Evolutionary conservation across 2,113 vertebrate genomes (phyloP), one percentile per base, ranked within the genome.

Genomic region (Hipposideros armiger): DNA sequence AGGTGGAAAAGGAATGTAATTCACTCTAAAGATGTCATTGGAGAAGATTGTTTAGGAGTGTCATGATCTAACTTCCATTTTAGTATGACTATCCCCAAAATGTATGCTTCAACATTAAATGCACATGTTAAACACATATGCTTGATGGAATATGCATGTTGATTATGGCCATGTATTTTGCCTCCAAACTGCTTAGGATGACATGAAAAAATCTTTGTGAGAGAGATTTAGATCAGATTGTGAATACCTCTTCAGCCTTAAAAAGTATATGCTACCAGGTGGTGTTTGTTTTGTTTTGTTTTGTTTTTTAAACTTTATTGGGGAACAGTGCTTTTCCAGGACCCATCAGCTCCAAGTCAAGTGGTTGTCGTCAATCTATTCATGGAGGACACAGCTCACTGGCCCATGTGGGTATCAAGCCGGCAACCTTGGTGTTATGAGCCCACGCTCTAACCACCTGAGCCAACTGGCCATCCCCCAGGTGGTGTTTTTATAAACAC

Each of bases 41-140:
- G 30, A 87, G 32, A 89, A 72, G 58, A 80, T 14, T 78, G 20
- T 47, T 86, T 72, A 78, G 30, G 30, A 83, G n/a, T 56, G 22
- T 72, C 54, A 64, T 89, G 52, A 78, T 36, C 45, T 30, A 54
- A 94, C 36, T 73, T 88, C n/a, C 67, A 73, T 72, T 72, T 81
- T 81, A 64, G 47, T 73, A 88, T 64, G 42, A 86, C 78, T 45
- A 54, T 36, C 2, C 11, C 52, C 22, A 83, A 47, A 84, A 54
- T 85, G 54, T 84, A 62, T 72, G 54, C 22, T 64, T 64, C 22
- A 47, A 90, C 40, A 26, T 95, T 85, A 78, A 95, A 85, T 60
- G 32, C 13, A 45, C 58, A 72, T 66, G 30, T 93, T 84, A 84
- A 93, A 93, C 52, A 40, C 26, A 66, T 64, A 81, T 66, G 64